Base-by-base conservation (phyloP, 2,113 vertebrate species). In the Periophthalmodon schlosseri region DNA sequence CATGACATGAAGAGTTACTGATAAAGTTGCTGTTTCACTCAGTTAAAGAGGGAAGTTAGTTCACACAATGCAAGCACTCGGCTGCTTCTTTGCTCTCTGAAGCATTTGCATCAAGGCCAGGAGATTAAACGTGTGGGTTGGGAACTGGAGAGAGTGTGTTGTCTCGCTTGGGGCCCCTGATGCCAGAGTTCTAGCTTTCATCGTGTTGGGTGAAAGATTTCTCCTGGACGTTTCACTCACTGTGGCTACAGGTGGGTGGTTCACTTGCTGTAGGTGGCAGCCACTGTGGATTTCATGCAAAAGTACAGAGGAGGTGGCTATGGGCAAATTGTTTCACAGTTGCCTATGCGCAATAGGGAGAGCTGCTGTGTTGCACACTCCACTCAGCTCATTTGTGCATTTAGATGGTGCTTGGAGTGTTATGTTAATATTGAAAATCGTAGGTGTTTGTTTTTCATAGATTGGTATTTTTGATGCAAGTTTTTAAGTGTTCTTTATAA, bases 91-190 rank as follows among this genome's bases (percentile, higher is more conserved):
- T 87, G 57, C 88, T 88, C 86, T 90, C 80, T 70, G 81, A 88
- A 84, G 86, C 84, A 90, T 91, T 90, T 92, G 90, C 87, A 92
- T 92, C 85, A 90, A 89, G 86, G 88, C 87, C 86, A 88, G 86
- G 83, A 90, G 91, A 92, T 92, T 91, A 91, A 92, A 88, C 83
- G 84, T 91, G 91, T 92, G 90, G 91, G 90, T 88, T 90, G 87
- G 87, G 87, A 88, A 88, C 85, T 81, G 88, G 84, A 87, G 89
- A 87, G 88, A 84, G 83, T 77, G 76, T 68, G 86, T 85, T 86
- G 86, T 89, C 89, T 89, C 77, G 85, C 87, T 91, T 54, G 74
- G 82, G 84, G 80, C 83, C 84, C 79, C 75, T 8, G 71, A 78
- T 89, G 89, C 84, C 87, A 89, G 86, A 88, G 83, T 90, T 86